Evolutionary conservation across 2,888 invertebrate genomes (phyloP), one percentile per base, ranked within the genome.

Genomic region (Hypomecis punctinalis): DNA sequence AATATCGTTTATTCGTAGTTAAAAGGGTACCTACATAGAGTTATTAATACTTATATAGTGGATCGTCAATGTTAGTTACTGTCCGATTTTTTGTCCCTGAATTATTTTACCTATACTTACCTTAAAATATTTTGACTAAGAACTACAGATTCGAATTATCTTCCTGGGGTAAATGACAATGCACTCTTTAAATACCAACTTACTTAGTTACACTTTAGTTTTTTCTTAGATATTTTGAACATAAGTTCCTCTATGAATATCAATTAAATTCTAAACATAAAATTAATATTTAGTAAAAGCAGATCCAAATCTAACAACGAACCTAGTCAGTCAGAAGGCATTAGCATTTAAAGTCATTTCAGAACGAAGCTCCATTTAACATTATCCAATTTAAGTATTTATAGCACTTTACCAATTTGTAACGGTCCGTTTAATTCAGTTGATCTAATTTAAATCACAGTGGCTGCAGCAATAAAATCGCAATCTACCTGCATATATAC

Each of bases 341-440:
- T 80, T 79, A 76, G 64, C 70, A 81, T 81, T 82, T 68, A 79
- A 73, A 78, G 64, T 71, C 71, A 66, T 76, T 76, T 72, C 65
- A 65, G 68, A 70, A 69, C 73, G 77, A 79, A 78, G 70, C 70
- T 60, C 77, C 78, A 81, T 82, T 83, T 76, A 76, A 69, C 79
- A 78, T 77, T 81, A 77, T 75, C 75, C 78, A 82, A 83, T 83
- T 79, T 78, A 81, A 81, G 78, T 84, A 84, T 84, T 84, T 83
- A 84, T 84, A 81, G 67, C 85, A 82, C 78, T 80, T 66, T 81
- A 75, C 77, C 79, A 84, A 85, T 89, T 87, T 82, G 83, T 85
- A 88, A 89, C 89, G 88, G 88, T 86, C 85, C 80, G 85, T 86
- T 83, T 81, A 84, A 81, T 86, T 82, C 79, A 78, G 82, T 88